These are phyloP conservation scores for Physella acuta DNA, from an alignment of 1,140 invertebrate genomes.

Conservation along the genomic window DNA sequence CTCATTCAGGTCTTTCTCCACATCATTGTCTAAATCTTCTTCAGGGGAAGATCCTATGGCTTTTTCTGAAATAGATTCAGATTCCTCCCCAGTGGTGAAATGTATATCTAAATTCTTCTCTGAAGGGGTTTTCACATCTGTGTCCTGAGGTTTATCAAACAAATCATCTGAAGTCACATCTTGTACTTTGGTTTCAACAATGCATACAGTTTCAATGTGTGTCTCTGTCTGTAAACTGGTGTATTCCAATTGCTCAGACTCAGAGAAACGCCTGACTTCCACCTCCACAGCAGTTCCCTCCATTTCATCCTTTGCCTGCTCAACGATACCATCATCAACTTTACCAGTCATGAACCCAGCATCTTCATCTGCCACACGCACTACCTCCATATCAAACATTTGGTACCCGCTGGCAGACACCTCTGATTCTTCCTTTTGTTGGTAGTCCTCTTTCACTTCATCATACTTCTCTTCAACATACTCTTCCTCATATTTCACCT, in stretches of 20 bases:
- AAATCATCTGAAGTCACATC: not conserved
- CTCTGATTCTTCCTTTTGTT: slow-evolving; percentile 4
- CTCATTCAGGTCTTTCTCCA: slow-evolving; percentile 19
- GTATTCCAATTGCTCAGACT: too few relatives aligned
- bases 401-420: too few relatives aligned
- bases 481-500: not conserved
- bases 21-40: slow-evolving; percentile 28
- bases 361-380: slow-evolving; percentile 11
- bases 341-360: too few relatives aligned
- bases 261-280: slow-evolving; percentile 52
- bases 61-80: slow-evolving; percentile 16
- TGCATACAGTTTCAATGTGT: slow-evolving; percentile 3
- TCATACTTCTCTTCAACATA: not conserved
- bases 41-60: slow-evolving; percentile 14
- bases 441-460: not conserved
- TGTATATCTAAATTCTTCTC: not conserved
- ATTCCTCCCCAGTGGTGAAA: not conserved
- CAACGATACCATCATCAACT: slow-evolving; percentile 20
- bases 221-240: too few relatives aligned
- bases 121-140: not conserved
- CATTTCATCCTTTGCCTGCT: slow-evolving; percentile 25
- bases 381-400: slow-evolving; percentile 19
- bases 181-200: not conserved
- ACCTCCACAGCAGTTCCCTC: slow-evolving; percentile 54
- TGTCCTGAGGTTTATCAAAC: not conserved